phyloP scores from a whole-genome alignment of 2,113 vertebrate genomes.

The Carollia perspicillata region DNA sequence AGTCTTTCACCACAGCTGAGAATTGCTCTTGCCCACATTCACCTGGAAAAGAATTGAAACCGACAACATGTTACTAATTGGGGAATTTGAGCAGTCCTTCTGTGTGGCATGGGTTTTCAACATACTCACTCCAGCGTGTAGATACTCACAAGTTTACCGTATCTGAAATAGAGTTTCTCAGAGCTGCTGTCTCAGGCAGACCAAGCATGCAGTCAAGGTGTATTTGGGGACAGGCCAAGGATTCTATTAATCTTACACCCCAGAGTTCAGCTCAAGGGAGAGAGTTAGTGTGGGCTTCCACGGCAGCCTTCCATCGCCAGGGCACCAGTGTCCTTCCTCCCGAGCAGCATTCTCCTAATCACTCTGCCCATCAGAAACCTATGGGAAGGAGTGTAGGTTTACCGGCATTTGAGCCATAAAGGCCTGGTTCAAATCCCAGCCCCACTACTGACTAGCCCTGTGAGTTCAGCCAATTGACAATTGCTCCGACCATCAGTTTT shows the following conservation, averaged over 20 bases:
- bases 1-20: constrained; percentile 36
- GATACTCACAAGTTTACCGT: background rate
- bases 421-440: background rate
- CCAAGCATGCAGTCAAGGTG: background rate
- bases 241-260: background rate
- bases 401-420: background rate
- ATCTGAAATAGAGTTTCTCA: background rate
- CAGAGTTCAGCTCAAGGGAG: background rate
- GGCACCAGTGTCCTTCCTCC: background rate
- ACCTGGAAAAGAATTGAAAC: constrained; percentile 64
- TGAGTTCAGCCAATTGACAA: background rate
- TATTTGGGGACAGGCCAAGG: background rate
- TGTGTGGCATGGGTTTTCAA: background rate
- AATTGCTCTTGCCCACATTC: constrained; percentile 40
- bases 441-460: background rate
- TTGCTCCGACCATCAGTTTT: background rate
- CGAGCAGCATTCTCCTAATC: background rate
- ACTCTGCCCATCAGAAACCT: background rate
- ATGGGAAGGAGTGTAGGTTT: background rate
- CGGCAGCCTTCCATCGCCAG: background rate
- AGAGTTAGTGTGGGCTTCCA: background rate
- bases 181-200: background rate
- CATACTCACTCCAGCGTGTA: accelerated
- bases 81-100: constrained; percentile 16
- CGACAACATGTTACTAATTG: constrained; percentile 63